These are phyloP conservation scores for Dunckerocampus dactyliophorus DNA, from an alignment of 2,113 vertebrate genomes.

Conservation along the genomic window DNA sequence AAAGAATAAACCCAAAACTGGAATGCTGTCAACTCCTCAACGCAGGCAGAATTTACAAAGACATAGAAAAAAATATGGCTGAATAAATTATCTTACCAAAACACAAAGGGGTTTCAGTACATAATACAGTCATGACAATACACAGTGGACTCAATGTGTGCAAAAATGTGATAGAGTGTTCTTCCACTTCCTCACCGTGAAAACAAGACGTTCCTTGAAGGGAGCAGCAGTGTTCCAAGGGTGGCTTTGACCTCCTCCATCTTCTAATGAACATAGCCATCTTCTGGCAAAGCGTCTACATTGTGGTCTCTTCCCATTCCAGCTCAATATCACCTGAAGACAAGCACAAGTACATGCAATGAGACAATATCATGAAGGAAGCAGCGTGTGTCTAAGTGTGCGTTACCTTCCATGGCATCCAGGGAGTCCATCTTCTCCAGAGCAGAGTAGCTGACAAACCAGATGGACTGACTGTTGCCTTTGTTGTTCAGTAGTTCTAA, in stretches of 20 bases:
- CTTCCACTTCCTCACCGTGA: constrained; percentile 8
- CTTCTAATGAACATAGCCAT: constrained; percentile 12
- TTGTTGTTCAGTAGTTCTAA: constrained; percentile 88
- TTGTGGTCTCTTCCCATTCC: constrained; percentile 98
- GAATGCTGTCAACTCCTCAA: constrained; percentile 24
- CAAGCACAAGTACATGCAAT: constrained; percentile 30
- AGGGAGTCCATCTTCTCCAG: constrained; percentile 98
- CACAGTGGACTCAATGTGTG: constrained; percentile 45
- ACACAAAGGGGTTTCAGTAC: constrained; percentile 33
- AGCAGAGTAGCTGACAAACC: constrained; percentile 95
- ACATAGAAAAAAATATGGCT: constrained; percentile 62
- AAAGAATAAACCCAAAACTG: constrained; percentile 32
- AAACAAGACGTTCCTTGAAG: constrained; percentile 20
- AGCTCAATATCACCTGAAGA: constrained; percentile 91
- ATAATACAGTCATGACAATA: constrained; percentile 41
- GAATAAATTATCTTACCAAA: constrained; percentile 64
- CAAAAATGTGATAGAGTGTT: constrained; percentile 37
- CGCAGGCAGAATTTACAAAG: constrained; percentile 37
- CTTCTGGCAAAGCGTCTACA: constrained; percentile 71
- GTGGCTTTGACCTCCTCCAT: constrained; percentile 11
- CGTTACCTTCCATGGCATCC: constrained; percentile 97
- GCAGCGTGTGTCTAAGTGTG: not conserved
- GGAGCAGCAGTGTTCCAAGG: constrained; percentile 19
- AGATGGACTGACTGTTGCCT: constrained; percentile 87
- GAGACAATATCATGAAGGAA: not conserved